Conservation (phyloP, 2,888 invertebrate genomes). For the Dendrolimus pini region DNA sequence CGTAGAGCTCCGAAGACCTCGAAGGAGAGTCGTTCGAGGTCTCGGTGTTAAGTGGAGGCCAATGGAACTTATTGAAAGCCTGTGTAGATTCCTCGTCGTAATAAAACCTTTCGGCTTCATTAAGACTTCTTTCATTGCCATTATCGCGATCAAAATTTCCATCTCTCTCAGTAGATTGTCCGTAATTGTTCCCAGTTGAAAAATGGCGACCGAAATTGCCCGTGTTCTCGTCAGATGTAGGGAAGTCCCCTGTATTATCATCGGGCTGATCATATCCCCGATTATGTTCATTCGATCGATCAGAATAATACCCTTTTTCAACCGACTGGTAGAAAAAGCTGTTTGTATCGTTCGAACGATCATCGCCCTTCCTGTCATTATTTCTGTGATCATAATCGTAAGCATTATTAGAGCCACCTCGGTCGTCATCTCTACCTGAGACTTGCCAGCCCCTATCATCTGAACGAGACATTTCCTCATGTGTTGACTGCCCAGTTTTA, state of each 20-base stretch:
- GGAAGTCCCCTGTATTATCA: neutral
- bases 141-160: neutral
- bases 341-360: no score
- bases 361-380: neutral
- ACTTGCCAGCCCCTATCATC: neutral
- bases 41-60: neutral
- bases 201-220: neutral
- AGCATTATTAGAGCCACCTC: neutral
- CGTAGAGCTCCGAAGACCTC: neutral
- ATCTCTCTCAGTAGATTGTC: neutral
- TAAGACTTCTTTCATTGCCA: neutral
- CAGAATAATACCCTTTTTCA: no score
- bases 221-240: no score
- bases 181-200: neutral
- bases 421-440: neutral
- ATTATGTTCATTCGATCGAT: no score
- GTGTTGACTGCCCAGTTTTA: neutral
- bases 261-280: neutral
- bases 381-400: neutral
- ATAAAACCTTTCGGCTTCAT: no score
- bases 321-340: no score
- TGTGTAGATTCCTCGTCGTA: neutral
- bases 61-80: neutral
- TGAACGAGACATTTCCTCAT: neutral
- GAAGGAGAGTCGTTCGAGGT: neutral